phyloP scores from a whole-genome alignment of 2,797 vertebrate species.

The Pempheris klunzingeri region DNA sequence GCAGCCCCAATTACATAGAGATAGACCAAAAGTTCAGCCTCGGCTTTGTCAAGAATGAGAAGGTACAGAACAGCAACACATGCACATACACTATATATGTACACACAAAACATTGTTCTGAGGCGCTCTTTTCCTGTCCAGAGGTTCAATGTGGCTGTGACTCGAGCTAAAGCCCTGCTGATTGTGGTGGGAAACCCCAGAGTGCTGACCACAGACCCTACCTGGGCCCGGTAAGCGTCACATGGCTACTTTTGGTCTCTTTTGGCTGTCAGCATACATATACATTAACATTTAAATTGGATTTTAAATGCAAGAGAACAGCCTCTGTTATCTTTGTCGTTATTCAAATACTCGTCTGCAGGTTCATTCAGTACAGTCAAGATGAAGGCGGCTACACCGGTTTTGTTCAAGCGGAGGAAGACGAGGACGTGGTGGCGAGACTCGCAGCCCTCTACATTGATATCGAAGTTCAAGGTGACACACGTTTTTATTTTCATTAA shows the following conservation, averaged over 20 bases:
- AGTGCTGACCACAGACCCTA: slow-evolving; percentile 85
- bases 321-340: not conserved
- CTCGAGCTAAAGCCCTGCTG: slow-evolving; percentile 93
- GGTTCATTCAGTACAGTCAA: slow-evolving; percentile 83
- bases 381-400: slow-evolving; percentile 71
- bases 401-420: slow-evolving; percentile 45
- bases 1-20: slow-evolving; percentile 80
- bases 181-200: slow-evolving; percentile 93
- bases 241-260: not conserved
- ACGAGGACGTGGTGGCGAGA: not conserved
- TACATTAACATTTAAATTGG: not conserved
- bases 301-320: not conserved
- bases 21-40: slow-evolving; percentile 89
- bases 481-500: not conserved
- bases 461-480: slow-evolving; percentile 41
- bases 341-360: slow-evolving; percentile 22
- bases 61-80: slow-evolving; percentile 78
- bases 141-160: slow-evolving; percentile 96
- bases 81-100: rapidly evolving
- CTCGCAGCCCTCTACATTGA: slow-evolving; percentile 34
- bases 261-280: not conserved
- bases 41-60: slow-evolving; percentile 94
- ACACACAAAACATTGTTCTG: not conserved
- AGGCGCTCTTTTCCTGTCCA: slow-evolving; percentile 54
- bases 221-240: slow-evolving; percentile 87